A percentile compares a stretch with the other conserved stretches of the same genome.
These are phyloP conservation scores for Gymnocypris eckloni DNA, from an alignment of 2,797 vertebrate species.

Conservation along the genomic window DNA sequence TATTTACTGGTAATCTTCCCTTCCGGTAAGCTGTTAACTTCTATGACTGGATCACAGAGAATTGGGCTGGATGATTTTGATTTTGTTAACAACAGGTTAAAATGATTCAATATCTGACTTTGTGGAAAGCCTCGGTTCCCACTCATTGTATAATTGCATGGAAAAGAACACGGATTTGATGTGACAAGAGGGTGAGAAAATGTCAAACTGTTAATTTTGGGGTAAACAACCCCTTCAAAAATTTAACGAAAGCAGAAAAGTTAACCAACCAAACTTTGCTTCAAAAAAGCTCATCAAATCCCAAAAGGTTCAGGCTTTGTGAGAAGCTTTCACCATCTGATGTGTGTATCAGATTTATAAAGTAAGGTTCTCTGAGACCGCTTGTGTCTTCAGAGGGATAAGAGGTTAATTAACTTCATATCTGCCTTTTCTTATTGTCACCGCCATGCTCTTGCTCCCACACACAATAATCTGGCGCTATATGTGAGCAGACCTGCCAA, in stretches of 20 bases:
- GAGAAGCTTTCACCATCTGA: slow-evolving; percentile 46
- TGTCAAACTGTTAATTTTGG: too few species aligned
- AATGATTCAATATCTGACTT: background rate
- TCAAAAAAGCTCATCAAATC: slow-evolving; percentile 32
- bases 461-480: slow-evolving; percentile 39
- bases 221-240: background rate
- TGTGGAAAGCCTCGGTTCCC: background rate
- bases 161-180: background rate
- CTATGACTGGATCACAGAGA: background rate
- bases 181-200: background rate
- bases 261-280: background rate
- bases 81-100: background rate
- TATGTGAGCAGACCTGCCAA: slow-evolving; percentile 7
- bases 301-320: slow-evolving; percentile 1
- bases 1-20: background rate
- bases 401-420: slow-evolving; percentile 78
- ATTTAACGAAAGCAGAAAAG: background rate
- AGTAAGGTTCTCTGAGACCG: slow-evolving; percentile 37
- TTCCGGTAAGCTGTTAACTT: background rate
- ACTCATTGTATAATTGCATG: background rate
- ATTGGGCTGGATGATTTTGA: background rate
- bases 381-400: slow-evolving; percentile 63
- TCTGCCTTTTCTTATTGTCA: slow-evolving; percentile 61
- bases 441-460: slow-evolving; percentile 37
- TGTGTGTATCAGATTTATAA: slow-evolving; percentile 44